Evolutionary conservation across 2,888 invertebrate genomes (phyloP), one percentile per base, ranked within the genome.

Genomic region (Bellardia bayeri): DNA sequence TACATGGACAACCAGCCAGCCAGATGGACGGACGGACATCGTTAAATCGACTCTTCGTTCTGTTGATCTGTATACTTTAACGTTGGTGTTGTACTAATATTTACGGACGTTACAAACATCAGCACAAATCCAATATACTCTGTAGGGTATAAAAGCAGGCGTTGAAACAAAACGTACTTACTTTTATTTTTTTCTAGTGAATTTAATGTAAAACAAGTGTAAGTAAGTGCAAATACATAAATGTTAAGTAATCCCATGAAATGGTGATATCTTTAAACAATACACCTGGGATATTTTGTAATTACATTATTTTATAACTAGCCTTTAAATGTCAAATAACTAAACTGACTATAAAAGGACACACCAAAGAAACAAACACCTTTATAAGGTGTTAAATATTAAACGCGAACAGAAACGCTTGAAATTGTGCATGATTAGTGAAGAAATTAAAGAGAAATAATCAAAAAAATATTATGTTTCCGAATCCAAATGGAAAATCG

Each of bases 341-440:
- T 33, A 37, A 23, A 37, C 37, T 6, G 11, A 23, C 72, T 87
- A 87, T 87, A 87, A 87, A 87, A 87, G 82, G 58, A 33, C 54
- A 69, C 68, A 56, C 51, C 45, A 78, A 68, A 14, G 14, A 16
- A 23, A 11, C 2, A 11, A 75, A 64, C 23, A 16, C 8, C 30
- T 75, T 85, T 80, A 87, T 58, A 75, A 11, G 9, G 42, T 33
- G 13, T 45, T 23, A 16, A 79, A 56, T 30, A 37, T 40, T 61
- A 68, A 80, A 61, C 40, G 49, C 23, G 30, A 45, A 45, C 9
- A 40, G 23, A 30, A 56, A 13, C 51, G 23, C 5, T 54, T 56
- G 16, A 49, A 23, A 11, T n/a, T 11, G 14, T 56, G 11, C 2
- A 64, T 23, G 16, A 2, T 23, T 64, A 37, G 42, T 9, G 14